Evolutionary conservation across 2,888 invertebrate genomes (phyloP).

Genomic region (Drosophila longiperda): DNA sequence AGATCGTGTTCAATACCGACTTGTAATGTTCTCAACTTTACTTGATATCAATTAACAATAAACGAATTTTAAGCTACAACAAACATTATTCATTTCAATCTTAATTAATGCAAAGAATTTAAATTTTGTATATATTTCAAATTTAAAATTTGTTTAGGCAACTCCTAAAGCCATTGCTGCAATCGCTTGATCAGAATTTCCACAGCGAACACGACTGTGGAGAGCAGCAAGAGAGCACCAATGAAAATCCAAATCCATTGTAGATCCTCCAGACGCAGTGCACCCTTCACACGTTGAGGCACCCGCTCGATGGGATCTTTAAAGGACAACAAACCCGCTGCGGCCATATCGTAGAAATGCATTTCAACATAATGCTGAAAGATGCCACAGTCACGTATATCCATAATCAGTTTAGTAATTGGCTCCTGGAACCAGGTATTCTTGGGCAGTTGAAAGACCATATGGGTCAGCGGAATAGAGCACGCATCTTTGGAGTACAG

Average conservation of each 20-base stretch:
- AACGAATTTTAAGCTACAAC: conserved; percentile 38
- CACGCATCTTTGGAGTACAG: conserved; percentile 66
- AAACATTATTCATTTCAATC: not conserved
- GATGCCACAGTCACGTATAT: conserved; percentile 55
- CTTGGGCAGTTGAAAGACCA: conserved; percentile 53
- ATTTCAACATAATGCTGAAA: conserved; percentile 56
- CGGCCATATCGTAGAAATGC: conserved; percentile 70
- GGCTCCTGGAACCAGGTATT: conserved; percentile 55
- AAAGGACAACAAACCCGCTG: conserved; percentile 55
- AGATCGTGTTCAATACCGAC: conserved; percentile 55
- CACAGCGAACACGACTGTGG: conserved; percentile 35
- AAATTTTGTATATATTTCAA: too few relatives aligned
- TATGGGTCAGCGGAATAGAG: conserved; percentile 18
- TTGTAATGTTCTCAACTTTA: conserved; percentile 31
- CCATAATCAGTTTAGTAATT: conserved; percentile 53
- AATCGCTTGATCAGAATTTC: conserved; percentile 27
- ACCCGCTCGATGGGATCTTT: conserved; percentile 44
- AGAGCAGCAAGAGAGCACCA: conserved; percentile 24
- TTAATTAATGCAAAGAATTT: not conserved
- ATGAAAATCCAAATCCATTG: conserved; percentile 60
- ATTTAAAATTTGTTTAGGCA: not conserved
- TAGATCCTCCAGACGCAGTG: conserved; percentile 53
- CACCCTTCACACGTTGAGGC: conserved; percentile 1
- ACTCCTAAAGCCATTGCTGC: not conserved
- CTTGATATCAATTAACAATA: conserved; percentile 38